phyloP scores from a whole-genome alignment of 2,888 invertebrate species.

The Schizotus pectinicornis region DNA sequence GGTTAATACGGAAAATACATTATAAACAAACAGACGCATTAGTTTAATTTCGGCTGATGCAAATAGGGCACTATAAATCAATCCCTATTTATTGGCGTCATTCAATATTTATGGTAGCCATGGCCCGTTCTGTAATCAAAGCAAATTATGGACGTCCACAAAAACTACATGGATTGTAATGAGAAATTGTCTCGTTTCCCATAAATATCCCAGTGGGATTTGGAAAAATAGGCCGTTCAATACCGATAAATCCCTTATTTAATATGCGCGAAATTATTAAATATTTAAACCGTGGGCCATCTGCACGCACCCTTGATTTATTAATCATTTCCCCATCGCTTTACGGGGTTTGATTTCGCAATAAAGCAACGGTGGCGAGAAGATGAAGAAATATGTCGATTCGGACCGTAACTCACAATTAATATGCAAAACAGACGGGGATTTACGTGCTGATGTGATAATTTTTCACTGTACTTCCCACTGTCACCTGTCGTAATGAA shows the following conservation, averaged over 20 bases:
- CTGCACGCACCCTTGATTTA: too few species aligned
- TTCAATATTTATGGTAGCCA: slow-evolving; percentile 17
- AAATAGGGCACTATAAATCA: slow-evolving; percentile 18
- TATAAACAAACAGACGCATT: slow-evolving; percentile 4
- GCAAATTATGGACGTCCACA: slow-evolving; percentile 15
- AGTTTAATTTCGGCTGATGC: slow-evolving; percentile 21
- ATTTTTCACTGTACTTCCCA: slow-evolving; percentile 11
- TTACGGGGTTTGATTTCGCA: background rate
- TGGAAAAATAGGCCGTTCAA: background rate
- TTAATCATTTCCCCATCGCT: background rate
- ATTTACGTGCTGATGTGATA: slow-evolving; percentile 11
- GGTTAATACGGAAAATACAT: slow-evolving; percentile 3
- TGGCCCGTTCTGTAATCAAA: slow-evolving; percentile 15
- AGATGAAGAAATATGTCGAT: background rate
- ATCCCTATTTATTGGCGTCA: slow-evolving; percentile 10
- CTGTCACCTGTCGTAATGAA: slow-evolving; percentile 23
- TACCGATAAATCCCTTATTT: too few species aligned
- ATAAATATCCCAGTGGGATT: background rate
- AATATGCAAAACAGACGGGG: slow-evolving; percentile 16
- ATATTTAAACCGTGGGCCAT: too few species aligned
- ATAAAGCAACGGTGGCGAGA: too few species aligned
- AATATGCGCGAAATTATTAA: too few species aligned
- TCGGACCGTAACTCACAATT: slow-evolving; percentile 2
- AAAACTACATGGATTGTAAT: background rate
- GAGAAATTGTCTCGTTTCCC: background rate